Evolutionary conservation across 2,888 invertebrate species (phyloP).

Genomic region (Dendrolimus houi): DNA sequence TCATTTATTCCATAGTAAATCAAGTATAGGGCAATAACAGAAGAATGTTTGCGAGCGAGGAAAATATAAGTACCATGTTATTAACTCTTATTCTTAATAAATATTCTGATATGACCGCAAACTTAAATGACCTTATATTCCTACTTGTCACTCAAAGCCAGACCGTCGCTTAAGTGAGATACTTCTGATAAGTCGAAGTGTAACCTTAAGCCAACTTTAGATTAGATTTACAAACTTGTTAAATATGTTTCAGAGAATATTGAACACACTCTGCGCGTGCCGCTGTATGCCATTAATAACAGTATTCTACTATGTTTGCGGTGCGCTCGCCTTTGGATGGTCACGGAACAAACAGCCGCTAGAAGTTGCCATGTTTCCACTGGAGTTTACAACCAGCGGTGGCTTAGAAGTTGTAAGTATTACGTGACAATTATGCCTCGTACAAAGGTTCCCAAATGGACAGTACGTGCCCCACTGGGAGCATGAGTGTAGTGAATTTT

Average conservation of each 20-base stretch:
- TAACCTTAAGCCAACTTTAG: not conserved
- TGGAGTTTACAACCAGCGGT: conserved; percentile 83
- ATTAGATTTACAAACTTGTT: not conserved
- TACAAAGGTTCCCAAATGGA: not conserved
- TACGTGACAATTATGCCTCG: not conserved
- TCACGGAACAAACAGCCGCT: conserved; percentile 62
- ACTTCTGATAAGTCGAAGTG: too few species aligned
- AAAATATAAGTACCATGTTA: too few species aligned
- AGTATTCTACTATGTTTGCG: conserved; percentile 74
- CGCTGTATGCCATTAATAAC: conserved; percentile 49
- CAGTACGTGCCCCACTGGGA: too few species aligned
- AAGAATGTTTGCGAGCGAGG: too few species aligned
- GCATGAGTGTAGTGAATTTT: too few species aligned
- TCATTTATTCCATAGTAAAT: too few species aligned
- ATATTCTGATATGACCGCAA: too few species aligned
- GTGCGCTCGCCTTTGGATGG: conserved; percentile 78
- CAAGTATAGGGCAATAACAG: too few species aligned
- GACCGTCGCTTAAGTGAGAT: too few species aligned
- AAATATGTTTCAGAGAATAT: conserved; percentile 19
- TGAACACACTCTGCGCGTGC: conserved; percentile 52
- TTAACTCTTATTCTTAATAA: too few species aligned
- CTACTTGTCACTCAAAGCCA: too few species aligned
- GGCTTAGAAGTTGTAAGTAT: conserved; percentile 76
- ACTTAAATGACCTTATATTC: too few species aligned
- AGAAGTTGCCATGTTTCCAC: conserved; percentile 79